Evolutionary conservation across 1,140 invertebrate species (phyloP), one percentile per base, ranked within the genome.

Genomic region (Micrasema minimum): DNA sequence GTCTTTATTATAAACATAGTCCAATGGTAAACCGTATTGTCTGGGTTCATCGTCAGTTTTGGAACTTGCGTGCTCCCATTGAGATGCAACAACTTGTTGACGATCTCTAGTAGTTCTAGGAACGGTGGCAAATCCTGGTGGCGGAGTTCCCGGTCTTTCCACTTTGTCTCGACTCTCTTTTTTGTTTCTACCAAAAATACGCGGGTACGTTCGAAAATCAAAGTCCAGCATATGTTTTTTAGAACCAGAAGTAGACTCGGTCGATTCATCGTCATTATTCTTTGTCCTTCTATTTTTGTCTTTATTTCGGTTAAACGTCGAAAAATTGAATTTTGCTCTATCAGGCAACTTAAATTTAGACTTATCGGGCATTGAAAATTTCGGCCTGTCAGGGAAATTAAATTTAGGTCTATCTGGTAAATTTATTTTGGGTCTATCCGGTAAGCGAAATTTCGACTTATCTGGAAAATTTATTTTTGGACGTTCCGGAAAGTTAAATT

Each of bases 171-270:
- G 75, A n/a, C 73, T 75, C 31, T 82, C 84, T 35, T 81, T 81
- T 71, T 83, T 88, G 72, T 89, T 90, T 71, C 85, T 88, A 43
- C 88, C 86, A 76, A 94, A 92, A 35, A 93, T 83, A 62, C 91
- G 85, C 0, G 92, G 92, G 79, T 91, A 92, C 0, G 92, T 93
- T 72, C 88, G 88, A 68, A 91, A 90, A 77, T 91, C 90, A 79
- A 92, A 92, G 23, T 89, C 86, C 45, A 87, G 91, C 78, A 72
- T 59, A 26, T 37, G 76, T 75, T 72, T 78, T 74, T 65, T 75
- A 45, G 62, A 77, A 62, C 20, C 62, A 26, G 53, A 78, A 7
- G 74, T 18, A 70, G 76, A 57, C 68, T 78, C 12, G 77, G 80
- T n/a, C 79, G 76, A 45, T 82, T 71, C 66, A n/a, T 53, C 41